Conservation (phyloP, 1,140 invertebrate species). For the Pristionchus pacificus region DNA sequence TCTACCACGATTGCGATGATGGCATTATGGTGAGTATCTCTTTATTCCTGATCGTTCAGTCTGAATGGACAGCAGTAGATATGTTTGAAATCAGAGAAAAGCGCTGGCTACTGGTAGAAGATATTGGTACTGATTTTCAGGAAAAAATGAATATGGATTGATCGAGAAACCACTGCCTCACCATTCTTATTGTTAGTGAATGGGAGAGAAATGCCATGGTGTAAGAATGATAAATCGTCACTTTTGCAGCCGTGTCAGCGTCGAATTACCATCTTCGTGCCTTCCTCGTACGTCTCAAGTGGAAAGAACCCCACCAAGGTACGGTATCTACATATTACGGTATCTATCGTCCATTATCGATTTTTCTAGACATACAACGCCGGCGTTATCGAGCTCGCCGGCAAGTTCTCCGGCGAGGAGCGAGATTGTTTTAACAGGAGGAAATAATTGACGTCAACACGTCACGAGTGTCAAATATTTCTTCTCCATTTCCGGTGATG, state of each 20-base stretch:
- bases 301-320: background rate
- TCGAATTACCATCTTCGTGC: conserved; percentile 34
- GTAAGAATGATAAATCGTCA: background rate
- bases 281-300: background rate
- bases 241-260: conserved; percentile 27
- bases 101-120: no score
- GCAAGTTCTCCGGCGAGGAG: conserved; percentile 32
- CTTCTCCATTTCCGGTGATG: no score
- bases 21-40: conserved; percentile 25
- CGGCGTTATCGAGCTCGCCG: conserved; percentile 22
- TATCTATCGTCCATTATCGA: conserved; percentile 24
- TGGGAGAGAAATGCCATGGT: background rate
- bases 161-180: no score
- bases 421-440: conserved; percentile 32
- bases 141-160: no score
- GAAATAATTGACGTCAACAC: no score
- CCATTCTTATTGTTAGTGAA: background rate
- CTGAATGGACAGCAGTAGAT: no score
- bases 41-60: no score
- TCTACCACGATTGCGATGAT: conserved; percentile 37
- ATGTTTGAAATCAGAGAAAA: background rate
- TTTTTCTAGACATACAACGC: conserved; percentile 29
- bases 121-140: no score
- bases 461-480: no score
- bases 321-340: conserved; percentile 15